Base-by-base conservation (phyloP, 2,113 vertebrate genomes). In the Struthidea cinerea region DNA sequence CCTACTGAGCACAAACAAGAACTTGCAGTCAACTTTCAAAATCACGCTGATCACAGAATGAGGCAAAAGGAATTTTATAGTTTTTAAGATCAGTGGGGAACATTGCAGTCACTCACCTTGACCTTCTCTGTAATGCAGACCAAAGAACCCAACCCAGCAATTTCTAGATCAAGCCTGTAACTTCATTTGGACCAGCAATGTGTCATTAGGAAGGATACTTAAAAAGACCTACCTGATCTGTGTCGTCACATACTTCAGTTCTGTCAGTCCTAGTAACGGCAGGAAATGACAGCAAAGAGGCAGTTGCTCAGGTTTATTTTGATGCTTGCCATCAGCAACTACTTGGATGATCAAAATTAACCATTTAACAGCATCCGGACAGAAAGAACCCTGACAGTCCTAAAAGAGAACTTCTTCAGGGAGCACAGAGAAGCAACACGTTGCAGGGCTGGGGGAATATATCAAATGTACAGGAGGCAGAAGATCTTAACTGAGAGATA, bases 11-110 rank as follows among this genome's bases (percentile, higher is more conserved):
- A 32, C 52, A 69, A 76, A 76, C 32, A 18, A 32, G 79, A 94
- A 61, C 47, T 63, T n/a, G 13, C 65, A 60, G 61, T 44, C 68
- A 84, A 64, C 77, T 92, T 81, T 52, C 84, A 87, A 93, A 94
- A 65, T 53, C 81, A 42, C 61, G 50, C 6, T 14, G 61, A 61
- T 50, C 24, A 53, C 0, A 71, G 42, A 69, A 46, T 5, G 26
- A 76, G 37, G 70, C 41, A 50, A 61, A 78, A 87, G 20, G 24
- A 42, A 71, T 76, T 89, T 77, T 42, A 56, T 24, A 87, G n/a
- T 24, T 39, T 82, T 37, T 10, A 79, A 76, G 32, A 57, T 46
- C 70, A 85, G 26, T 7, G 30, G n/a, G 22, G n/a, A 88, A 68
- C 10, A 37, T 20, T 57, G 80, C 1, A 7, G 68, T 83, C 14